Base-by-base conservation (phyloP, 1,140 invertebrate species). In the Nasonia giraulti region DNA sequence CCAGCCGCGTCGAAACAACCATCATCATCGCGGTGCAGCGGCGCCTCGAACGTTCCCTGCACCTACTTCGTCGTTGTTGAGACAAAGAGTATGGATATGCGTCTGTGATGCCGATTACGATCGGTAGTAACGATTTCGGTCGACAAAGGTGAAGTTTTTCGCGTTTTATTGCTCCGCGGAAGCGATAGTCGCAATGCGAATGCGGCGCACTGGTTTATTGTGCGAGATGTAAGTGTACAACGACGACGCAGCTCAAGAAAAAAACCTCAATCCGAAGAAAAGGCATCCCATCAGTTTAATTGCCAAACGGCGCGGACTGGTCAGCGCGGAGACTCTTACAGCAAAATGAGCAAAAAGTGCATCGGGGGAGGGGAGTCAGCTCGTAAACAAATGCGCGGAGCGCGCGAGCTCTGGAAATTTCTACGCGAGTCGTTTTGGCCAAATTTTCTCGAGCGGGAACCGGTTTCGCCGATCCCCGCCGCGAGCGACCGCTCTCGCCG, bases 371-470 rank as follows among this genome's bases (percentile, higher is more conserved):
- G 40, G 40, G 40, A 44, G 47, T 50, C 14, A 50, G 10, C 40
- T 23, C 20, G 69, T 37, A 82, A 37, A 62, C 68, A 37, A 6
- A 66, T 20, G n/a, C 14, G 23, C 12, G 40, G n/a, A 44, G 8
- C 20, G 44, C 37, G 11, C 2, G 31, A 74, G 69, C 80, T 82
- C 80, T 82, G 80, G 69, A 82, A 82, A 74, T 62, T 50, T 82
- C 80, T 81, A 81, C 17, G 5, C 0, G 11, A n/a, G 20, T 31
- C 20, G 80, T 81, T n/a, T 71, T 71, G 80, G 68, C 69, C 31
- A 81, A 81, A 73, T 81, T 82, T 82, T 82, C 80, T 74, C 47
- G 47, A 74, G 23, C 11, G 23, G 20, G 31, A 82, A 82, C 80
- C 80, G 80, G 80, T 82, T 82, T 74, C 12, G 17, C 44, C 17